Evolutionary conservation across 1,140 invertebrate species (phyloP), one percentile per base, ranked within the genome.

Genomic region (Eciton burchellii): DNA sequence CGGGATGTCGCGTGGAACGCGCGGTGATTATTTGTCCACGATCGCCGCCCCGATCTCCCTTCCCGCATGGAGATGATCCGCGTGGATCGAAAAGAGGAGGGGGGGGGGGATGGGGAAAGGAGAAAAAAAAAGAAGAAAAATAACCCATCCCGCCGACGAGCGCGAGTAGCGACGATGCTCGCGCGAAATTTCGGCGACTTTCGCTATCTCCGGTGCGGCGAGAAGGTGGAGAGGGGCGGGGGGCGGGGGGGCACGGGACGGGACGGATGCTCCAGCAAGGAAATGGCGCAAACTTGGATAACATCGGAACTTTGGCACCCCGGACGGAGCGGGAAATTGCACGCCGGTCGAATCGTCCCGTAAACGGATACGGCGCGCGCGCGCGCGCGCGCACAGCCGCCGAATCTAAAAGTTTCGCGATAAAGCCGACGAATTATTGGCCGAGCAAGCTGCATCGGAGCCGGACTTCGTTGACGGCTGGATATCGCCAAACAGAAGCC

Each of bases 341-440:
- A 24, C 66, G 83, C 62, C 59, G 56, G 73, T 62, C 74, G 45
- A 62, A 12, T 62, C 65, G 60, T 59, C 72, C 24, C 26, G 62
- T 56, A 41, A 57, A 82, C 71, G 63, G 57, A 85, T 86, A 85
- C 85, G 47, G 70, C 72, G 47, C 79, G 54, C 57, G 62, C 66
- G 65, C 57, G 52, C 49, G 62, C 29, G 19, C 19, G 35, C 21
- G 47, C 63, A 49, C 82, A 82, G 73, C 63, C 71, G 49, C 68
- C 29, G 29, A 65, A 82, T 62, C 79, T 43, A 56, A 68, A 86
- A 86, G 85, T 86, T 86, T 21, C 41, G 54, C 35, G 24, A 56
- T 81, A 86, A 83, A 86, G 77, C 71, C 54, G 14, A 21, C 49
- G 12, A 52, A 68, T 86, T 85, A 71, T 56, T 68, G 73, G 62